Base-by-base conservation (phyloP, 2,888 invertebrate genomes). In the Tetragonisca angustula region DNA sequence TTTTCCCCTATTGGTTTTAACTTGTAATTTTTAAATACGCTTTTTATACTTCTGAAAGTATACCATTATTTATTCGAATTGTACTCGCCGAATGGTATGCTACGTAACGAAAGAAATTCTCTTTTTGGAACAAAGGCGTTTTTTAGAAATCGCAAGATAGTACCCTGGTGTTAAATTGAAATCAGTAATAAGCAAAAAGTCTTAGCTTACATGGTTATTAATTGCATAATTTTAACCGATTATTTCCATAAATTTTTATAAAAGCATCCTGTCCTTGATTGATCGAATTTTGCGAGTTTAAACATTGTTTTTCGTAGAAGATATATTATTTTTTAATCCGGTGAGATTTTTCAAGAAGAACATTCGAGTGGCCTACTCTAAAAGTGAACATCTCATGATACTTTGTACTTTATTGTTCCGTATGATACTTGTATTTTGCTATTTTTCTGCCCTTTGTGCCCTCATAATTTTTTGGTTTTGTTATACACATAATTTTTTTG, bases 41-140 rank as follows among this genome's bases (percentile, higher is more conserved):
- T 27, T 43, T 27, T 0, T 54, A 36, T 36, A 5, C 21, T n/a
- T 32, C 36, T 2, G 17, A 9, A 1, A 27, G 4, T 17, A 11
- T 75, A 65, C 19, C 43, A 43, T 76, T 68, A 27, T 49, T 67
- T 32, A 27, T 59, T 49, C 19, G 43, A 36, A 59, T 24, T 36
- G 17, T 59, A 52, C 27, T 27, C 49, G 65, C 21, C 24, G n/a
- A 17, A 54, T 50, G 5, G 15, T 61, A 43, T 75, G 59, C 50
- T 76, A 56, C 1, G 15, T n/a, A 56, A 67, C 36, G 32, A 49
- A 65, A 71, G 49, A 43, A 49, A 62, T 71, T 67, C n/a, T 68
- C 50, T 83, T 72, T 56, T 83, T 61, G 36, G 27, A 62, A 27
- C 56, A 56, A 52, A 83, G 83, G 72, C 83, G 76, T 76, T 9